Base-by-base conservation (phyloP, 2,797 vertebrate genomes). In the Adelosebastes latens region DNA sequence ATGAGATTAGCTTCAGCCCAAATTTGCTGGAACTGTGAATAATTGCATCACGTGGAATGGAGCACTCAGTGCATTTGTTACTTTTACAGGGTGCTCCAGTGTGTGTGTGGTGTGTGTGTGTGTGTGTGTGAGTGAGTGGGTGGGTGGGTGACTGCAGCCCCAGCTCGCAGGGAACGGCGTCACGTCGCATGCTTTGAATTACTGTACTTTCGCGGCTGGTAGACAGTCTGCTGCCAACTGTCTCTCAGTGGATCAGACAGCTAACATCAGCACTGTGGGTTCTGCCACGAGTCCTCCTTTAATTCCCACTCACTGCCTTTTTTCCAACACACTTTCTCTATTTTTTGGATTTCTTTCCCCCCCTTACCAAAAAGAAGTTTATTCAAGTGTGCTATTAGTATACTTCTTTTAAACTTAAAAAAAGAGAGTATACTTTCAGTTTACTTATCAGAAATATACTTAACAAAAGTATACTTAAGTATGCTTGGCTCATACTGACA, bases 181-280 rank as follows among this genome's bases (percentile, higher is more conserved):
- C 83, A 85, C 82, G 81, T 93, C 85, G 94, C 94, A 95, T 95
- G 94, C 95, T 95, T 96, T 94, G 90, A 95, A 96, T 96, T 94
- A 95, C 92, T 94, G 89, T 94, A 92, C 94, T 92, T 94, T 95
- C 93, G 93, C 24, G 90, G 91, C 89, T 90, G 93, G 90, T 77
- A 85, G 87, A 89, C 85, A 86, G 92, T 86, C 90, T 83, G 90
- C 90, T 93, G 90, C 94, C 94, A 95, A 93, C 94, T 94, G 95
- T 92, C 88, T 91, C 91, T 86, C 79, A 73, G 89, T 75, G 93
- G 89, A 93, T 92, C 93, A 94, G 91, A 93, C 88, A 80, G 90
- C 88, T 75, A 88, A 82, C 92, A 93, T 91, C 92, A 94, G 88
- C 89, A 84, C 81, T 87, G 90, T 82, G 80, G 90, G 55, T 72